Percentiles rank a stretch among this genome's conserved stretches.
Evolutionary conservation across 2,888 invertebrate species (phyloP).

Genomic region (Himalopsyche japonica): DNA sequence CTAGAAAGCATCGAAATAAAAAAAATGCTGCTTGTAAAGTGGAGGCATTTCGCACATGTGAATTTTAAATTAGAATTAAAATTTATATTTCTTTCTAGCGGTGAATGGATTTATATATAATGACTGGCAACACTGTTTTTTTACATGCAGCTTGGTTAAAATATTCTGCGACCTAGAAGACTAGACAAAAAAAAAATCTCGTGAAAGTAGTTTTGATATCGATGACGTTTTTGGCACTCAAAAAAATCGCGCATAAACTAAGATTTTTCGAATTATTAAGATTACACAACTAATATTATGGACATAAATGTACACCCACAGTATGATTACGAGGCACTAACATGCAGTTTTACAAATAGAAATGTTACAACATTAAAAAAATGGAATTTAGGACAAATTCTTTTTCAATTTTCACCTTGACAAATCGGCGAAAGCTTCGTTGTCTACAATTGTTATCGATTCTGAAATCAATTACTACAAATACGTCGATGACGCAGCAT

Average conservation of each 20-base stretch:
- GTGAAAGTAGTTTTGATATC: neutral
- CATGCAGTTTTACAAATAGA: too few species aligned
- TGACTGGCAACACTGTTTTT: neutral
- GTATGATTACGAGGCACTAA: too few species aligned
- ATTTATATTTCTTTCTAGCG: neutral
- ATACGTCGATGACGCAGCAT: too few species aligned
- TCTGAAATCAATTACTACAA: too few species aligned
- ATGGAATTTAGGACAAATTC: neutral
- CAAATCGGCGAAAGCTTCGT: too few species aligned
- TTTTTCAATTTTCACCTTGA: too few species aligned
- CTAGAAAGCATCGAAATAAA: too few species aligned
- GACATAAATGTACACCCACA: neutral
- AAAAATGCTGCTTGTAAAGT: too few species aligned
- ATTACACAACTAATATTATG: neutral
- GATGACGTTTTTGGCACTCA: neutral
- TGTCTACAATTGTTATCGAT: too few species aligned
- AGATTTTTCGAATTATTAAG: neutral
- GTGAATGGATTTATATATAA: neutral
- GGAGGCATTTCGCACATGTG: neutral
- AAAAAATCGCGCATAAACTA: neutral
- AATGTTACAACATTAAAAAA: neutral
- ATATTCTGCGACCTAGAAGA: neutral
- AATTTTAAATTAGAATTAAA: neutral
- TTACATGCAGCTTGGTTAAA: neutral
- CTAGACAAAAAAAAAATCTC: neutral